phyloP scores from a whole-genome alignment of 2,888 invertebrate species.

The Plutella xylostella region DNA sequence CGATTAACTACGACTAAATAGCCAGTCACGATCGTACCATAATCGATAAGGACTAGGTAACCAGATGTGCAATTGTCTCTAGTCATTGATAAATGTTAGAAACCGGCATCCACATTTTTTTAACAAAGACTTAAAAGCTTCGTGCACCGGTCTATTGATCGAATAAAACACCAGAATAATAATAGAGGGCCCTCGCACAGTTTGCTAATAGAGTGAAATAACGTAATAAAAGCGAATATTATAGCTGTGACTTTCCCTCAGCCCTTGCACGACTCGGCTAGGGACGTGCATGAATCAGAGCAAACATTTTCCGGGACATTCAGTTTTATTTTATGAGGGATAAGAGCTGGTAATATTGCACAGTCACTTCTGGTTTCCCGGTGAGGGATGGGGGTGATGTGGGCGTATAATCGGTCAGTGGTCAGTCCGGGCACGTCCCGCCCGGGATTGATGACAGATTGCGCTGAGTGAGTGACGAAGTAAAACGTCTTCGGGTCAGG shows the following conservation, averaged over 20 bases:
- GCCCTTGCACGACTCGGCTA: neutral
- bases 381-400: too few relatives aligned
- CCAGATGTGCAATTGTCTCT: too few relatives aligned
- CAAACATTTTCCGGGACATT: neutral
- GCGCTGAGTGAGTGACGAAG: constrained; percentile 11
- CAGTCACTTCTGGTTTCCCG: neutral
- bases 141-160: neutral
- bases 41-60: too few relatives aligned
- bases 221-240: constrained; percentile 44
- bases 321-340: neutral
- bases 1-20: constrained; percentile 7
- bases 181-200: neutral
- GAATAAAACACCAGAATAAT: neutral
- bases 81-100: too few relatives aligned
- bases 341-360: neutral
- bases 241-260: constrained; percentile 31
- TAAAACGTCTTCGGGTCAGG: constrained; percentile 1
- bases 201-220: constrained; percentile 39
- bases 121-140: too few relatives aligned
- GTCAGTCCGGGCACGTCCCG: constrained; percentile 36
- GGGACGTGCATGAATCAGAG: neutral
- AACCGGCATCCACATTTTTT: too few relatives aligned
- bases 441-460: constrained; percentile 41
- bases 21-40: too few relatives aligned
- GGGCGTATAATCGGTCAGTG: constrained; percentile 42